phyloP scores from a whole-genome alignment of 2,888 invertebrate genomes.

The Clistopyga incitator region DNA sequence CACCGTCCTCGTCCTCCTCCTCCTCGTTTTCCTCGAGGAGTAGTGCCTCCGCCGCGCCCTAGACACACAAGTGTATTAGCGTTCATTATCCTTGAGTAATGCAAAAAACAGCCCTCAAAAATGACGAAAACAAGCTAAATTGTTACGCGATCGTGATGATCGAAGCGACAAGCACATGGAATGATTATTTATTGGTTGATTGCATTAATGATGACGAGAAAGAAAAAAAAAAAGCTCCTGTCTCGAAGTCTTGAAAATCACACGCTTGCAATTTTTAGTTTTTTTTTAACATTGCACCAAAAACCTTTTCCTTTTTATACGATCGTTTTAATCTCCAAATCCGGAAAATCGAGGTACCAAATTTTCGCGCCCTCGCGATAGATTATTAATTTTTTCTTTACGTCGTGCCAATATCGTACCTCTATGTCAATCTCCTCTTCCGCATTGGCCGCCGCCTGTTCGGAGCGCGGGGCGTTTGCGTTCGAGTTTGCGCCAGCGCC shows the following conservation, averaged over 20 bases:
- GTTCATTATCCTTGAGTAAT: neutral
- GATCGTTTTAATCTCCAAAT: neutral
- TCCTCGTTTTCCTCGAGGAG: slow-evolving; percentile 93
- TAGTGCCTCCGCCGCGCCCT: slow-evolving; percentile 86
- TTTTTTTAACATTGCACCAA: neutral
- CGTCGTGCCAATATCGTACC: slow-evolving; percentile 70
- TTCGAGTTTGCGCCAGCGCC: slow-evolving; percentile 66
- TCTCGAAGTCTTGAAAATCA: no score
- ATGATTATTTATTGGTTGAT: neutral
- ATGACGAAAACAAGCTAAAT: neutral
- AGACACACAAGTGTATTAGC: slow-evolving; percentile 39
- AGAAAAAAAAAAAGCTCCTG: neutral
- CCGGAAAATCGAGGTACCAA: no score
- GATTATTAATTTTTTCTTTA: neutral
- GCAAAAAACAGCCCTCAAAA: neutral
- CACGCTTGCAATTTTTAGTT: no score
- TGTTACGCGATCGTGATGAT: neutral
- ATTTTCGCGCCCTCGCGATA: neutral
- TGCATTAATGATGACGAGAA: neutral
- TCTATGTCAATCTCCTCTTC: slow-evolving; percentile 82
- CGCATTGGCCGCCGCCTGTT: slow-evolving; percentile 77
- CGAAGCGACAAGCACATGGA: neutral
- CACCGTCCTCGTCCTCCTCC: slow-evolving; percentile 93
- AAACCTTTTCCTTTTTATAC: neutral
- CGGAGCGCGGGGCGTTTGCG: slow-evolving; percentile 77